Percentiles rank a stretch among this genome's conserved stretches.
Evolutionary conservation across 2,113 vertebrate species (phyloP).

Genomic region (Scomber colias): DNA sequence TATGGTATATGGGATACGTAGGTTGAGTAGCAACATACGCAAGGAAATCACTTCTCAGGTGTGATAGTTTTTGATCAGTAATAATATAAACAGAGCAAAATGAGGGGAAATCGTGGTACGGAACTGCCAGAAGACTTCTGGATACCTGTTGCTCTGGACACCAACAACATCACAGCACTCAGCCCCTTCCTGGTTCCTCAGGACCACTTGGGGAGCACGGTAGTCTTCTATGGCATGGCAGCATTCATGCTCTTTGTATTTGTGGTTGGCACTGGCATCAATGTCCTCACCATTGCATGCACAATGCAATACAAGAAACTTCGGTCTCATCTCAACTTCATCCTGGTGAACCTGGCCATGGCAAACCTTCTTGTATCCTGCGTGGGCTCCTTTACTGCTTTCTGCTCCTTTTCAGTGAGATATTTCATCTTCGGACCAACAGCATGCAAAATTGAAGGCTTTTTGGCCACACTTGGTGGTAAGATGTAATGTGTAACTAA

Average conservation of each 20-base stretch:
- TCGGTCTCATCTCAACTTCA: slow-evolving; percentile 86
- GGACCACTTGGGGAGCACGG: slow-evolving; percentile 78
- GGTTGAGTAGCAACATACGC: neutral
- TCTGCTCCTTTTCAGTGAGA: slow-evolving; percentile 71
- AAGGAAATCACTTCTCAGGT: neutral
- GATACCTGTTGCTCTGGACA: slow-evolving; percentile 79
- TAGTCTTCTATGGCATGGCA: slow-evolving; percentile 75
- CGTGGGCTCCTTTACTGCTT: slow-evolving; percentile 79
- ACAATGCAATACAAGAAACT: slow-evolving; percentile 85
- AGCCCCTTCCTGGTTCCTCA: slow-evolving; percentile 86
- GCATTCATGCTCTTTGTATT: slow-evolving; percentile 78
- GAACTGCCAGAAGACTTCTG: slow-evolving; percentile 85
- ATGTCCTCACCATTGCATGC: slow-evolving; percentile 79
- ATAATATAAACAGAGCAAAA: slow-evolving; percentile 28
- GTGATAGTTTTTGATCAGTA: neutral
- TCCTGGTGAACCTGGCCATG: slow-evolving; percentile 85
- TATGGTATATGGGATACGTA: neutral
- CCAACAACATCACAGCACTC: slow-evolving; percentile 78
- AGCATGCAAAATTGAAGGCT: slow-evolving; percentile 85
- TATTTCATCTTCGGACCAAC: slow-evolving; percentile 83
- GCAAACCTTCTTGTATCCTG: slow-evolving; percentile 83
- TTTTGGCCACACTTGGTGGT: slow-evolving; percentile 83
- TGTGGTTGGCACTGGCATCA: slow-evolving; percentile 74
- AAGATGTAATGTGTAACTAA: slow-evolving; percentile 26
- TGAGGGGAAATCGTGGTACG: slow-evolving; percentile 42